Conservation (phyloP, 2,113 vertebrate genomes). For the Naja naja region DNA sequence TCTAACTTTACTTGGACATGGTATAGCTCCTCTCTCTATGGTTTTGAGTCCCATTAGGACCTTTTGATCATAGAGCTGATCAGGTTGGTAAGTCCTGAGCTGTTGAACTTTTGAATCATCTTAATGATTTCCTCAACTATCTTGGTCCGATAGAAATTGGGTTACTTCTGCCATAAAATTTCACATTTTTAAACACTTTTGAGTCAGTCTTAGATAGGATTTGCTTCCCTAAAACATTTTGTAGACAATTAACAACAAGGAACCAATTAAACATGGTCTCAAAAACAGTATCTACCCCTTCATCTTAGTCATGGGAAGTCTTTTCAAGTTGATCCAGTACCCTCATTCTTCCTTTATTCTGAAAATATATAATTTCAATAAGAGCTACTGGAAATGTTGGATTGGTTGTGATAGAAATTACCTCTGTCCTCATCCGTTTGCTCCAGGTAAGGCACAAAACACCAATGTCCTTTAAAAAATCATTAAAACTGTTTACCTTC, state of each 20-base stretch:
- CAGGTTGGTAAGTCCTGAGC: neutral
- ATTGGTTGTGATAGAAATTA: neutral
- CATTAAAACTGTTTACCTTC: neutral
- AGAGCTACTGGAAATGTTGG: neutral
- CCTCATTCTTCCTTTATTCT: neutral
- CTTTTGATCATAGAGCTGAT: neutral
- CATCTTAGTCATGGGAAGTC: neutral
- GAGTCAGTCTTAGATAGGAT: neutral
- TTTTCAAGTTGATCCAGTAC: too few relatives aligned
- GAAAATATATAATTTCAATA: neutral
- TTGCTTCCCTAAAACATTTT: neutral
- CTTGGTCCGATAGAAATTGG: neutral
- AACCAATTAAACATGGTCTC: neutral
- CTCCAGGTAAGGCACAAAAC: neutral
- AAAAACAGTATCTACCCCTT: neutral
- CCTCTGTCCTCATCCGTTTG: neutral
- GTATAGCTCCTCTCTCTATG: neutral
- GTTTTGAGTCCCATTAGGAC: neutral
- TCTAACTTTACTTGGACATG: neutral
- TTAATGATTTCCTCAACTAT: neutral
- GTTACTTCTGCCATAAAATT: neutral
- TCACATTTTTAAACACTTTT: neutral
- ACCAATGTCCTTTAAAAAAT: neutral
- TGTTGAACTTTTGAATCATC: neutral
- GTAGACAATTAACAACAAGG: neutral